A percentile compares a stretch with the other conserved stretches of the same genome.
These are phyloP conservation scores for Andrena minutula DNA, from an alignment of 2,888 invertebrate species.

Conservation along the genomic window DNA sequence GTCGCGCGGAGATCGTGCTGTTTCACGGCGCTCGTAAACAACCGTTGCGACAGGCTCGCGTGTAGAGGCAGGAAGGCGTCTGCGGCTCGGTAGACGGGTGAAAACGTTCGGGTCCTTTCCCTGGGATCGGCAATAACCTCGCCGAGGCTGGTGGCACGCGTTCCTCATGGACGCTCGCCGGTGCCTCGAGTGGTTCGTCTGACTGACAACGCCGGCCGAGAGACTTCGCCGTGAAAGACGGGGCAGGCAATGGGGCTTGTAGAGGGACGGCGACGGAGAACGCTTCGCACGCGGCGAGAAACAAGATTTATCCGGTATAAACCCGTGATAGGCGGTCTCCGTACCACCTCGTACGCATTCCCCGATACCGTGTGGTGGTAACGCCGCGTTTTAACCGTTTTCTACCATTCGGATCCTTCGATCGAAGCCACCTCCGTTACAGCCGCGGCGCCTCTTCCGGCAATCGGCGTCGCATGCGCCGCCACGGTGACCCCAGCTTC, in stretches of 20 bases:
- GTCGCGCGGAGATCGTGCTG: constrained; percentile 3
- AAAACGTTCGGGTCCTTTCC: constrained; percentile 51
- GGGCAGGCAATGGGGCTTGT: not conserved
- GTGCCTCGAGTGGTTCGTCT: constrained; percentile 28
- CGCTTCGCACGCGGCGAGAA: constrained; percentile 71
- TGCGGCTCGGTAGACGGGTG: constrained; percentile 66
- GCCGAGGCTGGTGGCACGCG: not conserved
- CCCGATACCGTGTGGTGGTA: constrained; percentile 47
- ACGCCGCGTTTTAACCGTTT: constrained; percentile 51
- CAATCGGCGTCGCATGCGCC: not conserved
- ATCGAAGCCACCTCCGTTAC: constrained; percentile 16
- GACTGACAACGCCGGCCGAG: constrained; percentile 58
- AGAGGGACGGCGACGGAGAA: constrained; percentile 60
- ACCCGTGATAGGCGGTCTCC: constrained; percentile 77
- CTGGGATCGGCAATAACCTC: constrained; percentile 39
- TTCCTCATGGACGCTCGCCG: constrained; percentile 35
- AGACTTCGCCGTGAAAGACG: constrained; percentile 41
- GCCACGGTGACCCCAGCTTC: not conserved
- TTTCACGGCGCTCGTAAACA: constrained; percentile 23
- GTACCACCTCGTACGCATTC: constrained; percentile 75
- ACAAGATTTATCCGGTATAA: constrained; percentile 82
- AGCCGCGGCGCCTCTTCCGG: constrained; percentile 30
- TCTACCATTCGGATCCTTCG: constrained; percentile 54
- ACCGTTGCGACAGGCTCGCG: constrained; percentile 32
- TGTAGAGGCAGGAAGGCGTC: constrained; percentile 54